Conservation (phyloP, 1,140 invertebrate species). For the Archivesica marissinica region DNA sequence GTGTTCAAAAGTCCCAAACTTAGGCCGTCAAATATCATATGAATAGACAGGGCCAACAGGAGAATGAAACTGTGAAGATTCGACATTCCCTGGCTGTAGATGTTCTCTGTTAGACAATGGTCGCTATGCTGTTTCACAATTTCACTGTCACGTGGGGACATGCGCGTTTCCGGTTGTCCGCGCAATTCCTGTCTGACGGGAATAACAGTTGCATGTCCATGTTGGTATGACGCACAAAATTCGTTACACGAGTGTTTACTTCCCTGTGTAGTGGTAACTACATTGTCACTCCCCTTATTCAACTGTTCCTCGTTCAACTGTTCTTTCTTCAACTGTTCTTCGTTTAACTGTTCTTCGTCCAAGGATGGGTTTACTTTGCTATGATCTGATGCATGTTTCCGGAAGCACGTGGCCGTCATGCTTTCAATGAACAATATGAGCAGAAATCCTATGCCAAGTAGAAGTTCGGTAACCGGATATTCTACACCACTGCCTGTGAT, state of each 20-base stretch:
- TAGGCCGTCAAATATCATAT: slow-evolving; percentile 79
- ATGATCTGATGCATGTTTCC: background rate
- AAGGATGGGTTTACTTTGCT: no score
- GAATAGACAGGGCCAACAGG: slow-evolving; percentile 75
- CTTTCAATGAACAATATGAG: slow-evolving; percentile 86
- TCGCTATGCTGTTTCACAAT: background rate
- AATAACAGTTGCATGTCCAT: background rate
- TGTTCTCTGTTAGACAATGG: background rate
- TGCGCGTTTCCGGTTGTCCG: background rate
- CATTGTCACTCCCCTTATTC: background rate
- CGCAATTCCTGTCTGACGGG: background rate
- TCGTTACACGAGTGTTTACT: background rate
- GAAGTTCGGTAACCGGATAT: slow-evolving; percentile 65
- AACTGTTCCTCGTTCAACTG: background rate
- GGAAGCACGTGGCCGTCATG: slow-evolving; percentile 75
- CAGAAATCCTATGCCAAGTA: slow-evolving; percentile 86
- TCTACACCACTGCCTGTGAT: slow-evolving; percentile 6
- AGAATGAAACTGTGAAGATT: slow-evolving; percentile 75
- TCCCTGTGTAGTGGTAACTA: no score
- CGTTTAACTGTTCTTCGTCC: background rate
- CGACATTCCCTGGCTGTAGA: background rate
- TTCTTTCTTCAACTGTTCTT: background rate
- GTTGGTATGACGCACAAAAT: background rate
- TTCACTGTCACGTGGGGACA: background rate
- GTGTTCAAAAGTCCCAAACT: slow-evolving; percentile 76